Evolutionary conservation across 2,113 vertebrate genomes (phyloP), one percentile per base, ranked within the genome.

Genomic region (Tetrao urogallus): DNA sequence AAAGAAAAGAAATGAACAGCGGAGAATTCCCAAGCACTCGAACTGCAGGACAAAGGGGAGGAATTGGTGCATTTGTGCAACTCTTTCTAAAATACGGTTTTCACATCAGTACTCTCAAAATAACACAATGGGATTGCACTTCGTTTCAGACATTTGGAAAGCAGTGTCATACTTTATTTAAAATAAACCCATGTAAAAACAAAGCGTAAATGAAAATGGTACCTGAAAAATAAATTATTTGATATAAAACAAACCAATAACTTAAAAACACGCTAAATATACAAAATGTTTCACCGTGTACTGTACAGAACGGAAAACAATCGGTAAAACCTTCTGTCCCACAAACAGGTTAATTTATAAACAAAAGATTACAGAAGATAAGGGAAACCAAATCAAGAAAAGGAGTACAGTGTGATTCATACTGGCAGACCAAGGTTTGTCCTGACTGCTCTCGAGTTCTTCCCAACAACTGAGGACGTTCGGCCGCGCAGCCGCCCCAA

Each of bases 211-310:
- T 97, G 97, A 97, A 98, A 98, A 98, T 96, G 97, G 96, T 97
- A 97, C 97, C 98, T 97, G 97, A 98, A 98, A 98, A 98, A 98
- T 98, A 98, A 98, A 98, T 98, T 98, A 98, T 97, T 98, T 97
- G 79, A 98, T 98, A 98, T 97, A 98, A 98, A 98, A 98, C 97
- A 98, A 98, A 98, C 95, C 96, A 97, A 97, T 97, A 98, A 98
- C 97, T 98, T 98, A 98, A 98, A 97, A 98, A 97, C 97, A 98
- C 95, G 95, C 98, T 97, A 97, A 97, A 98, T 97, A 98, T 98
- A 98, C 98, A 98, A 98, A 98, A 98, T 88, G 96, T 97, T 97
- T 97, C 97, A 97, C 95, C 97, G 93, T 95, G 97, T 98, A 98
- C 97, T 97, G 96, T 98, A 99, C 98, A 98, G 97, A 96, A 96